These are phyloP conservation scores for Triplophysa rosa DNA, from an alignment of 2,113 vertebrate genomes.

Conservation along the genomic window DNA sequence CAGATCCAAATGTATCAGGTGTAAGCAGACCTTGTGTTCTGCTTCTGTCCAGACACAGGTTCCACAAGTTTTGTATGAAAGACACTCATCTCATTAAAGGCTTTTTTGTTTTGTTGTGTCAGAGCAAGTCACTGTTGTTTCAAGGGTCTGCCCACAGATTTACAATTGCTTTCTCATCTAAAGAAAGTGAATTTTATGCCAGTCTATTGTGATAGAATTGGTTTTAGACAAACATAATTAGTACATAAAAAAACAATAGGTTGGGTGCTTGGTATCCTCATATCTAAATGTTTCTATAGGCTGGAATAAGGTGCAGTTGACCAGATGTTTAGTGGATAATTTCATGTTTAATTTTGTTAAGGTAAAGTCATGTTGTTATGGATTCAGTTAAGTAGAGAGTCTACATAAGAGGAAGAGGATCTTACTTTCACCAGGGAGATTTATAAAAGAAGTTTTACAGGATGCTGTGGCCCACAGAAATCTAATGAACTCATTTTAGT, in stretches of 20 bases:
- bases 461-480: neutral
- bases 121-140: neutral
- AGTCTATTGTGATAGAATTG: no score
- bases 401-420: neutral
- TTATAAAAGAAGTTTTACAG: neutral
- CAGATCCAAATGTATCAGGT: neutral
- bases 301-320: no score
- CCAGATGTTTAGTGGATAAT: no score
- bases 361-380: neutral
- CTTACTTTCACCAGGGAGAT: constrained; percentile 7
- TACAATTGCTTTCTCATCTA: neutral
- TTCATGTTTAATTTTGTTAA: neutral
- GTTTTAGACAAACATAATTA: no score
- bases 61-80: neutral
- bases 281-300: no score
- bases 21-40: neutral
- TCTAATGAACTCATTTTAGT: constrained; percentile 21
- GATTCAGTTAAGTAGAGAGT: constrained; percentile 3
- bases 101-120: neutral
- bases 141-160: neutral
- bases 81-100: constrained; percentile 21
- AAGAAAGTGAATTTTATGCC: no score
- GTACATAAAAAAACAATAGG: no score
- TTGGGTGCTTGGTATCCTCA: no score
- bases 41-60: neutral